Conservation (phyloP, 2,797 vertebrate genomes). For the Manis crassicaudata region DNA sequence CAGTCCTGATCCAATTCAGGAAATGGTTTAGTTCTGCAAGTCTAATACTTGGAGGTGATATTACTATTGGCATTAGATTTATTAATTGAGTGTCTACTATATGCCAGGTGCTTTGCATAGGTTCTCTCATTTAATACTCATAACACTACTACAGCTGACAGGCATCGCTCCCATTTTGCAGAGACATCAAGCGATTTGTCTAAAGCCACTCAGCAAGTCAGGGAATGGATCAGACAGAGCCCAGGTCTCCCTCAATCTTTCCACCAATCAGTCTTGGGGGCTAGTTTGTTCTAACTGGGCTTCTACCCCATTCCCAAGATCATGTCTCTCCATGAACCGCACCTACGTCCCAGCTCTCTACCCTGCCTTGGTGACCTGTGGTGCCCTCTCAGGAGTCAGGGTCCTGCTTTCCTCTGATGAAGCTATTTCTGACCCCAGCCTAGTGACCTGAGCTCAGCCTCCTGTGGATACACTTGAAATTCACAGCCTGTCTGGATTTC, state of each 20-base stretch:
- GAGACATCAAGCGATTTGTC: neutral
- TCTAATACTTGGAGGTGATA: neutral
- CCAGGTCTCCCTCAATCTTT: neutral
- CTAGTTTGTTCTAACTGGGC: neutral
- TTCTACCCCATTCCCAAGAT: neutral
- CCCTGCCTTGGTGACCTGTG: neutral
- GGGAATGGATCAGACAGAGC: neutral
- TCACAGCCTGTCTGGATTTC: neutral
- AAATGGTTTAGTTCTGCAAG: neutral
- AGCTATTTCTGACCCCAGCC: neutral
- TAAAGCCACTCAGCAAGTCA: neutral
- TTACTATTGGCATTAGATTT: neutral
- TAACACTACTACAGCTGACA: neutral
- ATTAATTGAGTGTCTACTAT: neutral
- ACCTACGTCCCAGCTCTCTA: neutral
- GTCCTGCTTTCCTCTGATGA: neutral
- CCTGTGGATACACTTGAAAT: neutral
- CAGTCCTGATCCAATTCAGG: neutral
- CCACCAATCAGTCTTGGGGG: rapidly evolving
- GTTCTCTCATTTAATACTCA: neutral
- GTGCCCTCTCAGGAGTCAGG: neutral
- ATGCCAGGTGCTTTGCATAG: neutral
- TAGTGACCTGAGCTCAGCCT: neutral
- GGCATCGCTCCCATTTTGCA: neutral
- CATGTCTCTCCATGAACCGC: neutral